Evolutionary conservation across 2,888 invertebrate genomes (phyloP).

Genomic region (Mythimna lalbum): DNA sequence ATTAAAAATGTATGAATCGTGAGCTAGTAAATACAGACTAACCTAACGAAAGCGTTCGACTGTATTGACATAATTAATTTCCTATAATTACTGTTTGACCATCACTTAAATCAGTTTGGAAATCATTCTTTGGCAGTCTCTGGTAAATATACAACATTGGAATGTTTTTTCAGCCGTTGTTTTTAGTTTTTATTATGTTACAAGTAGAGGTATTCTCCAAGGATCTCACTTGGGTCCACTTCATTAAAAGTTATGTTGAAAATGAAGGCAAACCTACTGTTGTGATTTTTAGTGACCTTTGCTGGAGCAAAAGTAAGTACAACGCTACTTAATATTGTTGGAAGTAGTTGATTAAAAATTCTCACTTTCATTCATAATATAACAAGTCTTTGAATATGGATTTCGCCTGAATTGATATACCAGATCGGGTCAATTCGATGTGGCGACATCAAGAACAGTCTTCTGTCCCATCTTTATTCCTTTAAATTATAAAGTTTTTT

Average conservation of each 20-base stretch:
- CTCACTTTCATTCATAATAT: not conserved
- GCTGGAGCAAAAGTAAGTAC: conserved; percentile 77
- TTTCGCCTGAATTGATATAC: too few species aligned
- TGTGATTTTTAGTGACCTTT: conserved; percentile 68
- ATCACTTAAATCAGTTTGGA: not conserved
- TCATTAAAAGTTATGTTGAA: conserved; percentile 73
- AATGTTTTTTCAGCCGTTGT: conserved; percentile 27
- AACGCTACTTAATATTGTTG: not conserved
- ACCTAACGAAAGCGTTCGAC: conserved; percentile 29
- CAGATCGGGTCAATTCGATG: too few species aligned
- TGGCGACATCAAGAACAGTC: too few species aligned
- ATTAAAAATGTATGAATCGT: conserved; percentile 45
- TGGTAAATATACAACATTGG: conserved; percentile 15
- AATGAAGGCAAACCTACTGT: conserved; percentile 78
- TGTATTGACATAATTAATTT: conserved; percentile 39
- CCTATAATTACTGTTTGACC: not conserved
- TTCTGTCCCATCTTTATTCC: too few species aligned
- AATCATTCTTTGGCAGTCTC: not conserved
- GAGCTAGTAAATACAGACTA: not conserved
- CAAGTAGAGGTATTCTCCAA: conserved; percentile 54
- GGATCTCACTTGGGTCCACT: conserved; percentile 61
- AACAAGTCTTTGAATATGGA: not conserved
- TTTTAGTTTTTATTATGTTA: conserved; percentile 43
- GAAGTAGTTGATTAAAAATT: not conserved
- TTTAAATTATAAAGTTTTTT: too few species aligned